These are phyloP conservation scores for Chelonus formosanus DNA, from an alignment of 2,888 invertebrate genomes.

Conservation along the genomic window DNA sequence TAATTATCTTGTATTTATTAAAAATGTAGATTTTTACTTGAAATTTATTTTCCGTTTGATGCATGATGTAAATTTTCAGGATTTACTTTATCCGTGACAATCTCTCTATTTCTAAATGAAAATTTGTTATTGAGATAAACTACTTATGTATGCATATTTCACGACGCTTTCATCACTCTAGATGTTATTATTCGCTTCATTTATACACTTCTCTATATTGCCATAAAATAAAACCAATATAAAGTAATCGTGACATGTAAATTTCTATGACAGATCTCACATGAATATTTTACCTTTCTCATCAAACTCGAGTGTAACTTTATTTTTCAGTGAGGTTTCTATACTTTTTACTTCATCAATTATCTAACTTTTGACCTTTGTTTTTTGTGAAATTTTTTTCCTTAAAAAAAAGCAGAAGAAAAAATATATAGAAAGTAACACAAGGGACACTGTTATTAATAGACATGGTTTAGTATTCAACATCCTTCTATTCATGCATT, in stretches of 20 bases:
- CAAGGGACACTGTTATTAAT: slow-evolving; percentile 19
- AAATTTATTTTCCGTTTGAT: no score
- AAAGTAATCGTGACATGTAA: no score
- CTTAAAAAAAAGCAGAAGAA: neutral
- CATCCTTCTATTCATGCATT: slow-evolving; percentile 22
- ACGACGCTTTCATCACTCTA: neutral
- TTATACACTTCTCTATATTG: no score
- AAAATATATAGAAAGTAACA: slow-evolving; percentile 4
- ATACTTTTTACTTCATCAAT: neutral
- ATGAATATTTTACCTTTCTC: no score
- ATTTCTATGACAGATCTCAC: no score
- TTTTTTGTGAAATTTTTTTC: neutral
- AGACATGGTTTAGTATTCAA: slow-evolving; percentile 12
- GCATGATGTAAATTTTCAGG: no score
- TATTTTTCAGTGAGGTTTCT: neutral
- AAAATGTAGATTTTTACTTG: no score
- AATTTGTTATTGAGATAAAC: slow-evolving; percentile 1
- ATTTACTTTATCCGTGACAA: neutral
- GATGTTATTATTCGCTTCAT: neutral
- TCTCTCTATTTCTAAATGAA: neutral
- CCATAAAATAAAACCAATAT: no score
- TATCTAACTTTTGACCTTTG: slow-evolving; percentile 6
- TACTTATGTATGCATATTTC: slow-evolving; percentile 10
- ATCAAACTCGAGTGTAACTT: no score
- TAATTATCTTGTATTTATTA: no score